These are phyloP conservation scores for Tapera naevia DNA, from an alignment of 2,797 vertebrate species.

Conservation along the genomic window DNA sequence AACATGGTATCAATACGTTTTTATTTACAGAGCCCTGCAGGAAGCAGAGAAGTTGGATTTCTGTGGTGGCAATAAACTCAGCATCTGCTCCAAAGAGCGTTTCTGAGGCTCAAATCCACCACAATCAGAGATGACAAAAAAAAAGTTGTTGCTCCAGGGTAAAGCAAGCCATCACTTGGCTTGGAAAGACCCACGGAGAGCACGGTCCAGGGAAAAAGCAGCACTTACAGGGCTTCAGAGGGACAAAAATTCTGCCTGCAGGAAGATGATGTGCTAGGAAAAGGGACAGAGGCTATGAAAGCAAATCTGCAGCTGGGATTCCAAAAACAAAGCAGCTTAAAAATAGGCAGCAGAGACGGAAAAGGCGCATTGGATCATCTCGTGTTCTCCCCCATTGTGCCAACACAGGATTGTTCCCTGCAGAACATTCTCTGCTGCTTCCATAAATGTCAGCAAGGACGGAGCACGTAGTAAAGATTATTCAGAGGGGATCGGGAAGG, in stretches of 20 bases:
- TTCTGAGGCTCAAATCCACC: not conserved
- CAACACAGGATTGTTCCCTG: not conserved
- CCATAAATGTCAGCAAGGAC: constrained; percentile 23
- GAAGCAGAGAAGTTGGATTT: not conserved
- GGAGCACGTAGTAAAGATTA: not conserved
- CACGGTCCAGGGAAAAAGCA: not conserved
- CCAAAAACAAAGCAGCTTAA: constrained; percentile 25
- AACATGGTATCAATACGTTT: not conserved
- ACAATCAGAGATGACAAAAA: not conserved
- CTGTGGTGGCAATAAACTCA: not conserved
- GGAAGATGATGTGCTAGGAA: not conserved
- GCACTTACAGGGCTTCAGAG: not conserved
- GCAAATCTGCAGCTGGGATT: constrained; percentile 25
- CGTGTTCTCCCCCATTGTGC: not conserved
- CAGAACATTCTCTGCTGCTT: constrained; percentile 6
- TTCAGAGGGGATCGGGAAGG: not conserved
- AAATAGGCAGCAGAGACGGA: constrained; percentile 19
- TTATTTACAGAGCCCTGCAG: not conserved
- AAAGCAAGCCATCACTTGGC: not conserved
- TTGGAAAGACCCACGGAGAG: not conserved
- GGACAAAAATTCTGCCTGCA: not conserved
- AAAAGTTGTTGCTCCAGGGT: not conserved
- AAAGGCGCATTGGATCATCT: not conserved
- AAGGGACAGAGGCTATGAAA: not conserved
- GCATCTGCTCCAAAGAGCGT: not conserved